Evolutionary conservation across 92 coral and sea anemone genomes (phyloP), one percentile per base, ranked within the genome.

Genomic region (Umimayanthus kanabou): DNA sequence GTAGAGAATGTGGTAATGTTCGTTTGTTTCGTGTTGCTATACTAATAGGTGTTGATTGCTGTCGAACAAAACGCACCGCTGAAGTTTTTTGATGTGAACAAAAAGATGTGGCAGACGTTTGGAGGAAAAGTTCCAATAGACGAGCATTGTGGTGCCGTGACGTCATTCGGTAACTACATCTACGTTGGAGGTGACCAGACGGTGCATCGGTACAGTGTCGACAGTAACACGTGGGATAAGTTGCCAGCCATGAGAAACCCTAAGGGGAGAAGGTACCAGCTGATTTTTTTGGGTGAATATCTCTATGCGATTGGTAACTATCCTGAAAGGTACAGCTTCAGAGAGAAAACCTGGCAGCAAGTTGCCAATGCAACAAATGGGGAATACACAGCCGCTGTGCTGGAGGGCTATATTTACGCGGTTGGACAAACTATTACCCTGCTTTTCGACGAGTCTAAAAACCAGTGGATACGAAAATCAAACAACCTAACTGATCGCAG

Each of bases 361-460:
- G 22, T 66, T 3, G 0, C 72, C 28, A 66, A 5, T 66, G 9
- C 28, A 66, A 22, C 26, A 20, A 20, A 9, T 10, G 1, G 53
- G 53, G 53, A 47, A 33, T 33, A 33, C 37, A 33, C 53, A 47
- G 53, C 53, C 0, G 11, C 53, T 47, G 2, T 47, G 9, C 53
- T 47, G 53, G 53, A 47, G 22, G 16, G 33, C n/a, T 77, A 30
- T 33, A 25, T n/a, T 40, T 77, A 23, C 15, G 61, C 61, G 10
- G 39, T 45, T 77, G 80, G 61, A 20, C 1, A 26, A 9, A 5
- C 22, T 77, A 1, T 8, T 3, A 22, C 58, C 25, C 26, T 13
- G 55, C 23, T 11, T 14, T 77, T 77, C n/a, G 39, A 77, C 37
- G 80, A 77, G 39, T 77, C 80, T 22, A 42, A 45, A 77, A 77